phyloP scores from a whole-genome alignment of 2,888 invertebrate genomes.

The Nomada ferruginata region DNA sequence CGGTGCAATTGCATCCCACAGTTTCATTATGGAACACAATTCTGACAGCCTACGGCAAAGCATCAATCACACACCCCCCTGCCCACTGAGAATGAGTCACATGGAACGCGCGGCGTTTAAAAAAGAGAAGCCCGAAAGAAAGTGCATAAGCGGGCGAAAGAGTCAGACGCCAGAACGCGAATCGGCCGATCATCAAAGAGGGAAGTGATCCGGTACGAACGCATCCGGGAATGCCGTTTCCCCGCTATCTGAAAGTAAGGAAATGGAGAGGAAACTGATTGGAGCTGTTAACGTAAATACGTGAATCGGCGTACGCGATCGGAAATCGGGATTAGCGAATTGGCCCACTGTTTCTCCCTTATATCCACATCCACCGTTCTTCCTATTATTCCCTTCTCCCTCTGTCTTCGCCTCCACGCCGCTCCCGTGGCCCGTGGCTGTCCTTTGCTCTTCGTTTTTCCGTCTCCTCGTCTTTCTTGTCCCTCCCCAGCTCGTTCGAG shows the following conservation, averaged over 20 bases:
- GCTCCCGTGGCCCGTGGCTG: neutral
- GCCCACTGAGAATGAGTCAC: too few relatives aligned
- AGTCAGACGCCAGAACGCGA: conserved; percentile 28
- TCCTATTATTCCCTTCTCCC: conserved; percentile 30
- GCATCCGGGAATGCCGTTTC: conserved; percentile 28
- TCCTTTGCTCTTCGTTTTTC: conserved; percentile 40
- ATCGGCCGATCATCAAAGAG: conserved; percentile 40
- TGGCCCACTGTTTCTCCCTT: conserved; percentile 73
- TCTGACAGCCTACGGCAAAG: too few relatives aligned
- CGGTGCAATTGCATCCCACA: too few relatives aligned
- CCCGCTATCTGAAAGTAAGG: conserved; percentile 64
- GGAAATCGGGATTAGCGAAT: conserved; percentile 79
- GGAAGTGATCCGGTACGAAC: conserved; percentile 38
- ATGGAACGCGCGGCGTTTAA: neutral
- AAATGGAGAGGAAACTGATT: conserved; percentile 79
- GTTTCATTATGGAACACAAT: too few relatives aligned
- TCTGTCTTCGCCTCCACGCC: conserved; percentile 1
- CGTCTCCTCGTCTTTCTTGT: conserved; percentile 3
- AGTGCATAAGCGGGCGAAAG: conserved; percentile 11
- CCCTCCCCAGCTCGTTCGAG: neutral
- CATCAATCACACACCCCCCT: too few relatives aligned
- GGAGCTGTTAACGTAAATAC: conserved; percentile 79
- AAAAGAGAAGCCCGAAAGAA: neutral
- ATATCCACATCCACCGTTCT: conserved; percentile 48
- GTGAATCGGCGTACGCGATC: conserved; percentile 73